A percentile compares a stretch with the other conserved stretches of the same genome.
phyloP scores from a whole-genome alignment of 2,888 invertebrate species.

The Erynnis tages region DNA sequence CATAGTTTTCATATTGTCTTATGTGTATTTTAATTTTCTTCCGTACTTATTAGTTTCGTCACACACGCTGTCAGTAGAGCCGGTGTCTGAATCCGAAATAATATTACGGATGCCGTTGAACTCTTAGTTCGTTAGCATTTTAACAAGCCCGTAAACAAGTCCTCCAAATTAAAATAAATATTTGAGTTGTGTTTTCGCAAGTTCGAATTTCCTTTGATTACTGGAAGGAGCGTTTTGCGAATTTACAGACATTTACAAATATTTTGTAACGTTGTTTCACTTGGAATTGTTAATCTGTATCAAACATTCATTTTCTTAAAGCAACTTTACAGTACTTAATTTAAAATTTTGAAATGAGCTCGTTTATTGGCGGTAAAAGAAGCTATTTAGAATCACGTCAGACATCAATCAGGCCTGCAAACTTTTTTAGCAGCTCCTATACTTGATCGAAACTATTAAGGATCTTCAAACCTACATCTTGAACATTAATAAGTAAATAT shows the following conservation, averaged over 20 bases:
- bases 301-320: too few species aligned
- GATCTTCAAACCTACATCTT: too few species aligned
- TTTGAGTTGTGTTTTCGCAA: constrained; percentile 24
- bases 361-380: too few species aligned
- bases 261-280: background rate
- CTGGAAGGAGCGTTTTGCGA: constrained; percentile 8
- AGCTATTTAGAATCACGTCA: too few species aligned
- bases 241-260: background rate
- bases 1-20: background rate
- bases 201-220: constrained; percentile 14
- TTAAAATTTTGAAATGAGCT: too few species aligned
- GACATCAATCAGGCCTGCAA: too few species aligned
- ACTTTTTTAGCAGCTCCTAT: too few species aligned
- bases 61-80: background rate
- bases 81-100: constrained; percentile 19
- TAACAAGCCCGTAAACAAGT: constrained; percentile 26
- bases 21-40: background rate
- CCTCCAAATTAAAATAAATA: constrained; percentile 26
- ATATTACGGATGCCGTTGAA: constrained; percentile 25
- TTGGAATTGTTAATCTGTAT: too few species aligned
- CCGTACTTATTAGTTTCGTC: background rate
- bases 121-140: constrained; percentile 28
- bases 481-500: too few species aligned
- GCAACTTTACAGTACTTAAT: too few species aligned
- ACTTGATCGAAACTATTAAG: too few species aligned